phyloP scores from a whole-genome alignment of 2,113 vertebrate genomes.

The Forbesichthys agassizii region DNA sequence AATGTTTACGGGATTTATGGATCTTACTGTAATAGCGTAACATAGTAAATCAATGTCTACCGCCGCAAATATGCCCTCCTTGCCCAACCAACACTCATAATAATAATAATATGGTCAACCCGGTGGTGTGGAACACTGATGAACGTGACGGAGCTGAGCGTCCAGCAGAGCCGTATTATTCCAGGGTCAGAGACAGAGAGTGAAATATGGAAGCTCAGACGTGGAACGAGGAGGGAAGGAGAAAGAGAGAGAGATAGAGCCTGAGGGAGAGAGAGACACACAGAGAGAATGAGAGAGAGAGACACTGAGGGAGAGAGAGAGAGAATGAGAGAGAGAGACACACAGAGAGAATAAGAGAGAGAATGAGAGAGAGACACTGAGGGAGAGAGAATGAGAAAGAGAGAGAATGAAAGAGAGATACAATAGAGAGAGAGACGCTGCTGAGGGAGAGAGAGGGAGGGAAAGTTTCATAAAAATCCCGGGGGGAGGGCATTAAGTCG shows the following conservation, averaged over 20 bases:
- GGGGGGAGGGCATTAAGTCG: slow-evolving; percentile 31
- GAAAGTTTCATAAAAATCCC: slow-evolving; percentile 59
- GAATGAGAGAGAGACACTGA: too few relatives aligned
- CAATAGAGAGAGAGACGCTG: too few relatives aligned
- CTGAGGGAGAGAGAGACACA: slow-evolving; percentile 34
- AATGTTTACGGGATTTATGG: neutral
- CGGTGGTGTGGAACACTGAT: slow-evolving; percentile 45
- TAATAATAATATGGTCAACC: slow-evolving; percentile 6
- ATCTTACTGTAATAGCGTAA: neutral
- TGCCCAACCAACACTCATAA: neutral
- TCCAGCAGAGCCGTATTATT: slow-evolving; percentile 48
- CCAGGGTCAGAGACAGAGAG: slow-evolving; percentile 27
- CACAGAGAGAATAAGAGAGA: too few relatives aligned
- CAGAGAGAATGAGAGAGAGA: too few relatives aligned
- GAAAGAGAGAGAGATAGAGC: slow-evolving; percentile 47
- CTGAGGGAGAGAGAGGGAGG: slow-evolving; percentile 28
- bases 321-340: too few relatives aligned
- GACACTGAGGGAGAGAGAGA: too few relatives aligned
- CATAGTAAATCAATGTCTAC: neutral
- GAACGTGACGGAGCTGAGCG: slow-evolving; percentile 22
- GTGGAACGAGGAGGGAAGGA: slow-evolving; percentile 29
- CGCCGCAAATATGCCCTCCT: neutral
- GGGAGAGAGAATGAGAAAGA: too few relatives aligned
- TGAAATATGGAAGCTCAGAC: slow-evolving; percentile 40
- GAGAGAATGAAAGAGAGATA: neutral